Conservation (phyloP, 1,140 invertebrate genomes). For the Drosophila kepulauana region DNA sequence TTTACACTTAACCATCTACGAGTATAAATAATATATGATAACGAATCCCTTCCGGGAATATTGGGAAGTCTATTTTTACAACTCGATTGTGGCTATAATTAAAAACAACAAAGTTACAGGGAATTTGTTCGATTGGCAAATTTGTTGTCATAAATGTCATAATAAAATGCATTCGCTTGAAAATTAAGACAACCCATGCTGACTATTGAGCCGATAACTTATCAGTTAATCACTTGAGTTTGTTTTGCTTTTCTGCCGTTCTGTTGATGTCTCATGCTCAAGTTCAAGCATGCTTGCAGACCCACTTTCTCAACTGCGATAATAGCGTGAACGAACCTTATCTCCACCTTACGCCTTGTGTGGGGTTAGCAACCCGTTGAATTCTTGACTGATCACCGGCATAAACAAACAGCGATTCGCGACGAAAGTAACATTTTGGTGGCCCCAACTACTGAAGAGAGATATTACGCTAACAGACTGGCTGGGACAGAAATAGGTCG, state of each 20-base stretch:
- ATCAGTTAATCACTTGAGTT: slow-evolving; percentile 28
- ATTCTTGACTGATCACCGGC: slow-evolving; percentile 3
- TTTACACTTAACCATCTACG: background rate
- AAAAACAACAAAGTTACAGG: slow-evolving; percentile 21
- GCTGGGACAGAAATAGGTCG: slow-evolving; percentile 47
- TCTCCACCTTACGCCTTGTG: slow-evolving; percentile 4
- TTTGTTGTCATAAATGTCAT: slow-evolving; percentile 21
- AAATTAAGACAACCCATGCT: background rate
- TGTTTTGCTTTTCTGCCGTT: slow-evolving; percentile 4
- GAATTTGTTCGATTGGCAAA: slow-evolving; percentile 11
- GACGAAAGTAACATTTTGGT: background rate
- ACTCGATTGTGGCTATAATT: slow-evolving; percentile 20
- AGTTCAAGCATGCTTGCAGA: slow-evolving; percentile 23
- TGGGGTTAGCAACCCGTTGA: slow-evolving; percentile 37
- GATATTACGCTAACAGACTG: background rate
- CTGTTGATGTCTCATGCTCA: slow-evolving; percentile 19
- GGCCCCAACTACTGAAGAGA: background rate
- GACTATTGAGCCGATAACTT: slow-evolving; percentile 24
- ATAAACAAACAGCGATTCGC: slow-evolving; percentile 14
- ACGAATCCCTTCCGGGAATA: slow-evolving; percentile 9
- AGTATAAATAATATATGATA: background rate
- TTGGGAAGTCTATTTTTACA: slow-evolving; percentile 29
- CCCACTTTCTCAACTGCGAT: slow-evolving; percentile 39
- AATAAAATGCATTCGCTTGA: slow-evolving; percentile 37
- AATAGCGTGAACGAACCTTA: slow-evolving; percentile 26